Conservation (phyloP, 2,113 vertebrate genomes). For the Pseudorasbora parva region DNA sequence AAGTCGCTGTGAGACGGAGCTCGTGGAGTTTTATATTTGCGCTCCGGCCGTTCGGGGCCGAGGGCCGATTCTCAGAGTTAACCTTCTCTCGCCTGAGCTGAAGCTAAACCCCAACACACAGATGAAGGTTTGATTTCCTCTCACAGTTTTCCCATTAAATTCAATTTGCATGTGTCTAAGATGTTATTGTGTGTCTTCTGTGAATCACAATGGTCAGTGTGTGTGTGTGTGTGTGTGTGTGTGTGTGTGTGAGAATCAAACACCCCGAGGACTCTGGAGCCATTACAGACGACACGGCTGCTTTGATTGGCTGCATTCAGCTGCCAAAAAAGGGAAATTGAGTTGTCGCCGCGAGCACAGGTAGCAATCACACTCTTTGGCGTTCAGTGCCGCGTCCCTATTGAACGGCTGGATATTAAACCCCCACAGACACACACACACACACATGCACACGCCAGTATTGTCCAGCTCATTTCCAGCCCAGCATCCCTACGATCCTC, state of each 20-base stretch:
- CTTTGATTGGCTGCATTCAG: constrained; percentile 76
- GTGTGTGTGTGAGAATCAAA: constrained; percentile 36
- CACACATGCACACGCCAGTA: background rate
- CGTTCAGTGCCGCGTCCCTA: constrained; percentile 22
- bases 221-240: constrained; percentile 1
- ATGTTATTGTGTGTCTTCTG: constrained; percentile 7
- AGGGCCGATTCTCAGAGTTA: no score
- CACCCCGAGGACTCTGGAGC: constrained; percentile 62
- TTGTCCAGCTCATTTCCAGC: background rate
- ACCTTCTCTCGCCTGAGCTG: no score
- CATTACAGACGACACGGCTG: constrained; percentile 70
- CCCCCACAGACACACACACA: constrained; percentile 33
- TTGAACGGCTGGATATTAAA: constrained; percentile 58
- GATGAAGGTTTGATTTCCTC: constrained; percentile 9
- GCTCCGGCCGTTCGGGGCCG: no score
- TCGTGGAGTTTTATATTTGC: no score
- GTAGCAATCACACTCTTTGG: constrained; percentile 71
- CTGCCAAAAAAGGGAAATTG: constrained; percentile 72
- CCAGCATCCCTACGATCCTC: background rate
- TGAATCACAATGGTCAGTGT: constrained; percentile 30
- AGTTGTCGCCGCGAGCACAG: constrained; percentile 72
- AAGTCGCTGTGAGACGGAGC: no score
- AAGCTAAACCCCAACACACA: constrained; percentile 17
- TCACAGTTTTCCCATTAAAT: background rate
- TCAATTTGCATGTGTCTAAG: constrained; percentile 29